Conservation (phyloP, 2,797 vertebrate species). For the Pelobates cultripes region DNA sequence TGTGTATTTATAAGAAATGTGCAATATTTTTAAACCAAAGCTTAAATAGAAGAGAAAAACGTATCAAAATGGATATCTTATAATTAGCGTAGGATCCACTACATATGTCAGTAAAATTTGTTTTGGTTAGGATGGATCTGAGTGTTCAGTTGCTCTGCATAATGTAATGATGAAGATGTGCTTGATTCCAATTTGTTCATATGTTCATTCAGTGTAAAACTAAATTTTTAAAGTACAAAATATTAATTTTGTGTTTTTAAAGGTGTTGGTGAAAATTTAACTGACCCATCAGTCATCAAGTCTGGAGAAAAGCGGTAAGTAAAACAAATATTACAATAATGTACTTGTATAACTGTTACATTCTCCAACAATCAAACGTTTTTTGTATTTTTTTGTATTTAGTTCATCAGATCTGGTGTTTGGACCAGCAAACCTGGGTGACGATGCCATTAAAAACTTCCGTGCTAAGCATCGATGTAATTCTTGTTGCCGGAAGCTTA, state of each 20-base stretch:
- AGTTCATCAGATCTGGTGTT: constrained; percentile 98
- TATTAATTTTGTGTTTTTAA: constrained; percentile 50
- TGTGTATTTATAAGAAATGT: no score
- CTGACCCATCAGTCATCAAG: constrained; percentile 97
- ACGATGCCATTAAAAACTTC: constrained; percentile 96
- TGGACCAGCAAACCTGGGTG: constrained; percentile 93
- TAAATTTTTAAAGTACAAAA: background rate
- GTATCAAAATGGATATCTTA: no score
- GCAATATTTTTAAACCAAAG: no score
- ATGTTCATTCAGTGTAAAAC: no score
- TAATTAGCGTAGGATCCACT: no score
- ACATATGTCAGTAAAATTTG: no score
- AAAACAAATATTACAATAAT: background rate
- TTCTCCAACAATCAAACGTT: background rate
- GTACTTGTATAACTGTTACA: background rate
- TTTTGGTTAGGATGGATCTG: no score
- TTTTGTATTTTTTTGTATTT: constrained; percentile 36
- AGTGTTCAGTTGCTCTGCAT: no score
- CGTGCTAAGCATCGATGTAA: constrained; percentile 96
- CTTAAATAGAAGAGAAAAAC: no score
- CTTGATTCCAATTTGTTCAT: no score
- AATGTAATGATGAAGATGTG: no score
- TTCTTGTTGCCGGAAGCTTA: constrained; percentile 96
- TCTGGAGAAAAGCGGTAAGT: constrained; percentile 94
- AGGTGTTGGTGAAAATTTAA: constrained; percentile 97